Conservation (phyloP, 2,888 invertebrate genomes). For the Bunonema sp. region DNA sequence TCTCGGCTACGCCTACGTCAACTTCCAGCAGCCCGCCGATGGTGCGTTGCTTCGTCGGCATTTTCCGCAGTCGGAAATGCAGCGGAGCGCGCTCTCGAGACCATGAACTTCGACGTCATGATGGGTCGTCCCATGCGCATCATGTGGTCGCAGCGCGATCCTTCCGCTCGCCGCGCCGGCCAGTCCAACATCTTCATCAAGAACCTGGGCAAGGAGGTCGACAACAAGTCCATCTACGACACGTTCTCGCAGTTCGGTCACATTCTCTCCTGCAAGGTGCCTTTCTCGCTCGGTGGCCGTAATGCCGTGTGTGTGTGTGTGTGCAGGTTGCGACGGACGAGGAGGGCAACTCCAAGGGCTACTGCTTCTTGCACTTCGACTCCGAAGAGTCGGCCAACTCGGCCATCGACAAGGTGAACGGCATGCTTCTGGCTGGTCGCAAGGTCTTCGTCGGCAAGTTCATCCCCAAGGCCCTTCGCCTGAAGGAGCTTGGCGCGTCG, state of each 20-base stretch:
- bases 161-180: slow-evolving; percentile 73
- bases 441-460: slow-evolving; percentile 94
- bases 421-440: slow-evolving; percentile 93
- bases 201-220: slow-evolving; percentile 90
- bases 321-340: slow-evolving; percentile 47
- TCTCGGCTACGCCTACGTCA: slow-evolving; percentile 97
- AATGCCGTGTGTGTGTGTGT: not conserved
- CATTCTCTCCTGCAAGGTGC: slow-evolving; percentile 85
- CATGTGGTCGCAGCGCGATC: slow-evolving; percentile 98
- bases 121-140: slow-evolving; percentile 94
- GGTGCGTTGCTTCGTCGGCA: slow-evolving; percentile 57
- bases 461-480: slow-evolving; percentile 88
- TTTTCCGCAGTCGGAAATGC: slow-evolving; percentile 4
- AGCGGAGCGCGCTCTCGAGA: slow-evolving; percentile 93
- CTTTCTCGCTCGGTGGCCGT: not conserved
- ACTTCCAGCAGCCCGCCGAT: slow-evolving; percentile 97
- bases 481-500: too few relatives aligned
- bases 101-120: slow-evolving; percentile 96
- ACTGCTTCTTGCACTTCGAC: slow-evolving; percentile 46
- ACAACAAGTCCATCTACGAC: slow-evolving; percentile 97
- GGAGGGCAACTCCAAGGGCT: slow-evolving; percentile 48
- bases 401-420: slow-evolving; percentile 94
- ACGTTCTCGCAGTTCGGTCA: slow-evolving; percentile 97
- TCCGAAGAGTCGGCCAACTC: slow-evolving; percentile 49
- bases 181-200: slow-evolving; percentile 99